These are phyloP conservation scores for Dromococcyx pavoninus DNA, from an alignment of 2,797 vertebrate genomes.

Conservation along the genomic window DNA sequence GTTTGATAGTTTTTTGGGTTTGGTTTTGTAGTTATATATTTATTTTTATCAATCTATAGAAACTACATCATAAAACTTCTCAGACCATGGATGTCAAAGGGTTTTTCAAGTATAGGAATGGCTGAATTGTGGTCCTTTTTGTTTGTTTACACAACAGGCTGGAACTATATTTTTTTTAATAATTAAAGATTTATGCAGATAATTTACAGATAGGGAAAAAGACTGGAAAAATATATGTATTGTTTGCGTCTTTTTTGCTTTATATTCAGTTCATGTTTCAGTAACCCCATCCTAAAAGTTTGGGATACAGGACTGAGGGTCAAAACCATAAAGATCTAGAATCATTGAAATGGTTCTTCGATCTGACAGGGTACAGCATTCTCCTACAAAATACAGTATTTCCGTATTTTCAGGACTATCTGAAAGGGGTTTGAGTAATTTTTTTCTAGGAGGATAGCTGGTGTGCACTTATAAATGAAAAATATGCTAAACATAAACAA, in stretches of 20 bases:
- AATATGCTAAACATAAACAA: neutral
- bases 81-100: neutral
- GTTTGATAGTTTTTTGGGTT: neutral
- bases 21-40: neutral
- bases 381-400: neutral
- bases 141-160: neutral
- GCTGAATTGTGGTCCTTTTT: neutral
- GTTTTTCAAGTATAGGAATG: neutral
- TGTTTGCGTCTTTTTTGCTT: neutral
- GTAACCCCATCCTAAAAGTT: neutral
- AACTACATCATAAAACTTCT: neutral
- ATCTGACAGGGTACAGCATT: neutral
- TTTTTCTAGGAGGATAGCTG: neutral
- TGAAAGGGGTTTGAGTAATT: neutral
- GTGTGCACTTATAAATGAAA: neutral
- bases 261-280: neutral
- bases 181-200: neutral
- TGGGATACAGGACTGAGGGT: neutral
- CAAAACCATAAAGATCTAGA: neutral
- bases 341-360: neutral
- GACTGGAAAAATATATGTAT: rapidly evolving
- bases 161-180: neutral
- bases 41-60: neutral
- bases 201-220: neutral
- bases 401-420: neutral